Conservation (phyloP, 2,113 vertebrate species). For the Falco punctatus region DNA sequence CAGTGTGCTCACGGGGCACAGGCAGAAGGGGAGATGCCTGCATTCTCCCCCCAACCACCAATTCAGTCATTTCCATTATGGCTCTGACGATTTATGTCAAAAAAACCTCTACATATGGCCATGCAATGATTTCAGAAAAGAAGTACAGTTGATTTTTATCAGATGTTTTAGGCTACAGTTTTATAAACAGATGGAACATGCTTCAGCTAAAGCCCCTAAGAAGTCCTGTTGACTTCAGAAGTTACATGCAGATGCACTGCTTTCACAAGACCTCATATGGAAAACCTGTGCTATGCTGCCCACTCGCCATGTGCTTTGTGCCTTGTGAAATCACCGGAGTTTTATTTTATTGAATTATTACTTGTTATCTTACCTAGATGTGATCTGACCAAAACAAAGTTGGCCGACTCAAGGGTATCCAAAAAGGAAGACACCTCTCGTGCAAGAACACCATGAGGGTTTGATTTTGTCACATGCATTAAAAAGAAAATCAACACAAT, state of each 20-base stretch:
- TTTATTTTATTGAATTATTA: neutral
- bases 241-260: neutral
- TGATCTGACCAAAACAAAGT: neutral
- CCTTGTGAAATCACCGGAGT: neutral
- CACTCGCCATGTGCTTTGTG: neutral
- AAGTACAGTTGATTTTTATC: constrained; percentile 31
- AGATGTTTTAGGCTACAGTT: constrained; percentile 8
- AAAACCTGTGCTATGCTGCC: neutral
- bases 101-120: neutral
- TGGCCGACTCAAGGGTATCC: neutral
- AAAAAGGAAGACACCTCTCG: neutral
- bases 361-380: neutral
- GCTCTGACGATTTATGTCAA: neutral
- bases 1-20: fast-evolving
- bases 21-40: neutral
- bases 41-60: fast-evolving
- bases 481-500: neutral
- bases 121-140: neutral
- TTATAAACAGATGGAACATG: constrained; percentile 5
- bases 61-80: neutral
- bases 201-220: neutral
- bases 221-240: neutral
- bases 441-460: neutral
- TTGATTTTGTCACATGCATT: neutral
- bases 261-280: neutral